Base-by-base conservation (phyloP, 2,113 vertebrate genomes). In the Daubentonia madagascariensis region DNA sequence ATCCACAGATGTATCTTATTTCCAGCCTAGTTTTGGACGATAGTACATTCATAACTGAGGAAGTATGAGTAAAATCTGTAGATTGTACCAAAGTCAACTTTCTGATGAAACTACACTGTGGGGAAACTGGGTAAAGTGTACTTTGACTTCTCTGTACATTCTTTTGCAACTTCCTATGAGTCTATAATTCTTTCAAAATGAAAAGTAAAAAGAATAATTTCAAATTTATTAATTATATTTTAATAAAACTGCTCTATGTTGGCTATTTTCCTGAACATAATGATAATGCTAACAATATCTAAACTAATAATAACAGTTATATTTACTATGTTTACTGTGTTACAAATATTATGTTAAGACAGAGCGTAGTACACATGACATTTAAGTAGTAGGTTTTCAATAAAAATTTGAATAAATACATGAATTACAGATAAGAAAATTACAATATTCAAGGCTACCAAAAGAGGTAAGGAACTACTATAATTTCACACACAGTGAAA, bases 401-500 rank as follows among this genome's bases (percentile, higher is more conserved):
- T 65, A 65, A 85, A 72, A 0, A 61, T 59, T 90, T 91, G 35
- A 93, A 35, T 63, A 96, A 75, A 57, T 57, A 63, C 5, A 75
- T 28, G 1, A 43, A 48, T 22, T 85, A 65, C 2, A 80, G 45
- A 48, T 23, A 93, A 65, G 57, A 50, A 80, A 90, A 59, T 45
- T 73, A 8, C 1, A 85, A 35, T 70, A 81, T 54, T 67, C 91
- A 13, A 43, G 43, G 5, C 30, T n/a, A 84, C 35, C 22, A 67
- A 48, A 65, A 10, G 3, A 83, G n/a, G 45, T 32, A 80, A 78
- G 2, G 2, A 96, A 61, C 3, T 63, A 68, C 9, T 83, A 45
- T 54, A 75, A 50, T 80, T 95, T 94, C 76, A 52, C 63, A 65
- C 2, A 25, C 30, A 88, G 52, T 88, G 2, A 98, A 90, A 94